Base-by-base conservation (phyloP, 64 coral and sea anemone species). In the Porites australiensis region DNA sequence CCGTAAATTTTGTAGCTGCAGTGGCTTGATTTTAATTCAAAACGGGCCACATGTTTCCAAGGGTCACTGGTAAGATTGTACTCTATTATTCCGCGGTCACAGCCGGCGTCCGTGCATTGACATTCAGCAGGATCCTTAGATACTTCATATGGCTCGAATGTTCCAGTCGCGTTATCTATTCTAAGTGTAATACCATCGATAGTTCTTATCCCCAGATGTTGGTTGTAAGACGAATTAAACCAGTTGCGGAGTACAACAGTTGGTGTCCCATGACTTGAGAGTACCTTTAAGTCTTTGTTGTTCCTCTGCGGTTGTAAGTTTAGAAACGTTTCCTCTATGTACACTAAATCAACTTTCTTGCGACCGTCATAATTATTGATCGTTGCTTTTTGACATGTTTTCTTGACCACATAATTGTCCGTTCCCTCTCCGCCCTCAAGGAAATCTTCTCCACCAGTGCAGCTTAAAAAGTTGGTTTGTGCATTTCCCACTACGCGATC, bases 1-100 rank as follows among this genome's bases (percentile, higher is more conserved):
- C 89, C 89, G 13, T 48, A 64, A 16, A 91, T 91, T 27, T 2
- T 60, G 64, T 91, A 91, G 55, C 89, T 91, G 65, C 89, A 91
- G 2, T 50, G 20, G 51, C 89, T 91, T 0, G 89, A 91, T 60
- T 91, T 83, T 6, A 91, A 14, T 75, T 91, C 65, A 59, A 91
- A 83, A 61, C 89, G 77, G 19, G 70, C 77, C 46, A 91, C 23
- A 3, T 75, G 13, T 49, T 60, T 70, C 89, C 89, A 91, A 60
- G 89, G 79, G 19, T 63, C 58, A 19, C 14, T 45, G 0, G 11
- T 20, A 0, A 91, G 57, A 57, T 91, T 37, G 27, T 74, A 91
- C 1, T 64, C 5, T 8, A 91, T 16, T 18, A 13, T 1, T 0
- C 52, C 13, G 23, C 13, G n/a, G 2, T 44, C 4, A 7, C 89